Conservation (phyloP, 2,113 vertebrate genomes). For the Notechis scutatus region DNA sequence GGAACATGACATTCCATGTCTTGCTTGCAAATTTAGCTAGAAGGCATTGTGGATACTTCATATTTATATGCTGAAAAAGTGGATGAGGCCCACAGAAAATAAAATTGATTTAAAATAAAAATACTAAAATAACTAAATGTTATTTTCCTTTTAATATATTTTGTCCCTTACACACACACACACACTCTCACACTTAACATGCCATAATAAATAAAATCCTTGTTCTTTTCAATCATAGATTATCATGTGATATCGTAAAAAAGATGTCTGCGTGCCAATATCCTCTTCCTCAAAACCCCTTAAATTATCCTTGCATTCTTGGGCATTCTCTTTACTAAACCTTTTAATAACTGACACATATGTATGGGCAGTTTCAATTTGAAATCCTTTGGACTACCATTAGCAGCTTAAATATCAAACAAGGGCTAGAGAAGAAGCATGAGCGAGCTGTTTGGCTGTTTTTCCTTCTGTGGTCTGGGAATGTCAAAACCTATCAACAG, state of each 20-base stretch:
- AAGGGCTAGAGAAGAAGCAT: not conserved
- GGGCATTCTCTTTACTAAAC: not conserved
- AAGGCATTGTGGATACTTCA: not conserved
- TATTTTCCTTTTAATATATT: not conserved
- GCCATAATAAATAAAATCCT: not conserved
- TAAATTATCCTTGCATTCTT: not conserved
- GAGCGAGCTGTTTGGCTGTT: not conserved
- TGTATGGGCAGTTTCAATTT: not conserved
- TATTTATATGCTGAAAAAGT: not conserved
- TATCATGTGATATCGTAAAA: not conserved
- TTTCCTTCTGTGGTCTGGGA: not conserved
- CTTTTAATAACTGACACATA: not conserved
- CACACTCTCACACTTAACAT: not conserved
- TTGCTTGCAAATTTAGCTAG: not conserved
- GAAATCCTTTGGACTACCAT: not conserved
- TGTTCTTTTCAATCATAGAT: not conserved
- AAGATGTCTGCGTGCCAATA: not conserved
- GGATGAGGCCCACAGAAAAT: not conserved
- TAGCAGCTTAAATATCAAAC: not conserved
- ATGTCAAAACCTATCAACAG: constrained; percentile 22
- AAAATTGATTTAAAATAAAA: not conserved
- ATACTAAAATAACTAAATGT: not conserved
- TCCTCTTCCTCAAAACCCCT: not conserved
- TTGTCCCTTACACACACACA: not conserved
- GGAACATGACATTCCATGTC: not conserved